Evolutionary conservation across 2,113 vertebrate species (phyloP), one percentile per base, ranked within the genome.

Genomic region (Syrrhaptes paradoxus): DNA sequence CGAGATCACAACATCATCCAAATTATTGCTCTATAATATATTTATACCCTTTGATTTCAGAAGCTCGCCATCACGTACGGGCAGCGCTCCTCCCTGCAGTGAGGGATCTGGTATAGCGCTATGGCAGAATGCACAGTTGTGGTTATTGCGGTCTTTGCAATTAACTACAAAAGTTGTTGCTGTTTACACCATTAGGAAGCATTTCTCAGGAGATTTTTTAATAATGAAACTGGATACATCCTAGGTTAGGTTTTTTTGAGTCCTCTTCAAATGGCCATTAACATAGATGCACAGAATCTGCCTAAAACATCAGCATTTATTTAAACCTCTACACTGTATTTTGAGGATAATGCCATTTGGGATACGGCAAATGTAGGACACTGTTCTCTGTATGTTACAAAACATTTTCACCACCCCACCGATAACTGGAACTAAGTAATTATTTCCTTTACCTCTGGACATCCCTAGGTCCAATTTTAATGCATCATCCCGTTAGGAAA

Each of bases 1-100:
- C 36, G 58, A 88, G 75, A 92, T 72, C 80, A 94, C 51, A 96
- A 83, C 51, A 92, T 74, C 86, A 91, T 19, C 79, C 87, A 84
- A 89, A 93, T 90, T 46, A 83, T 48, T 95, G 86, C 70, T 78
- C 58, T 94, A 34, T 71, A 57, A 91, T 79, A 58, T 38, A 89
- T 2, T 17, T 51, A 89, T 22, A 87, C 54, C 51, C 76, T 63
- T 31, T 41, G 55, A 94, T 95, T 96, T 88, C 89, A 94, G 86
- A 76, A 94, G 54, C 55, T 73, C 36, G 3, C 76, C 71, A 66
- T 83, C 26, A 7, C 4, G 22, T 38, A 87, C 41, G 14, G 80
- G 54, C 73, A 68, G 86, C 54, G 81, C 46, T 63, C 13, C 29
- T 67, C 63, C 31, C 41, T 85, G 63, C 78, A 72, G 67, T 22